phyloP scores from a whole-genome alignment of 2,888 invertebrate genomes.

The Lasioglossum oenotherae region DNA sequence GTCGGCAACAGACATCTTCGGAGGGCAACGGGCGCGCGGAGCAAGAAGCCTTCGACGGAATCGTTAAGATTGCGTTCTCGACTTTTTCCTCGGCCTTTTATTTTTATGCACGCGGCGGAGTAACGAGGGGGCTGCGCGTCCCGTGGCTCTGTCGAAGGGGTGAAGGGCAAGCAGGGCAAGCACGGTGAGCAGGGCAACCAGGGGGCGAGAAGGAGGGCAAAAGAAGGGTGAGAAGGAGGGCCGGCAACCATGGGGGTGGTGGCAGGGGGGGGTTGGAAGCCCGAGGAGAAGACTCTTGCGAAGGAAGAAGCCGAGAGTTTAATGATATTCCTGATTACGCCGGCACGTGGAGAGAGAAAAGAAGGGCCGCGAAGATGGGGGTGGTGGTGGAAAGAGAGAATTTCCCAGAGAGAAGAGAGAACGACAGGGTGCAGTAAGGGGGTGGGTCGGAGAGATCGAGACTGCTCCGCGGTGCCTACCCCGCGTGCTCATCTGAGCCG shows the following conservation, averaged over 20 bases:
- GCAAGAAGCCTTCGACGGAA: slow-evolving; percentile 60
- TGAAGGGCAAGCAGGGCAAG: slow-evolving; percentile 35
- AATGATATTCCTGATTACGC: slow-evolving; percentile 84
- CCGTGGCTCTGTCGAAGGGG: slow-evolving; percentile 43
- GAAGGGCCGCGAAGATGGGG: slow-evolving; percentile 31
- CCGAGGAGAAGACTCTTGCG: slow-evolving; percentile 67
- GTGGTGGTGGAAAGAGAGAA: background rate
- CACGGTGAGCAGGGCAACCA: background rate
- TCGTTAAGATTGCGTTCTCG: slow-evolving; percentile 73
- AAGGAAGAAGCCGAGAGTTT: slow-evolving; percentile 82
- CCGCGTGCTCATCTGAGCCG: slow-evolving; percentile 67
- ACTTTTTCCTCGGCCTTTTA: slow-evolving; percentile 63
- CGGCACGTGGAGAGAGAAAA: slow-evolving; percentile 80
- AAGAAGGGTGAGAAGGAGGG: slow-evolving; percentile 21
- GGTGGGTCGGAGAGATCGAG: slow-evolving; percentile 44
- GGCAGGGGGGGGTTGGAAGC: background rate
- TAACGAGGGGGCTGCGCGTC: slow-evolving; percentile 76
- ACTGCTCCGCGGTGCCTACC: slow-evolving; percentile 69
- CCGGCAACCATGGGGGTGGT: slow-evolving; percentile 22
- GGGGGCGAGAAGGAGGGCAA: background rate
- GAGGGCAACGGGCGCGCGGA: slow-evolving; percentile 24
- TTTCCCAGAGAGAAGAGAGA: background rate
- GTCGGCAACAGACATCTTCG: slow-evolving; percentile 51
- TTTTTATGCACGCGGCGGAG: slow-evolving; percentile 69
- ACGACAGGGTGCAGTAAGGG: background rate